Conservation (phyloP, 1,140 invertebrate genomes). For the Mylabris phalerata region DNA sequence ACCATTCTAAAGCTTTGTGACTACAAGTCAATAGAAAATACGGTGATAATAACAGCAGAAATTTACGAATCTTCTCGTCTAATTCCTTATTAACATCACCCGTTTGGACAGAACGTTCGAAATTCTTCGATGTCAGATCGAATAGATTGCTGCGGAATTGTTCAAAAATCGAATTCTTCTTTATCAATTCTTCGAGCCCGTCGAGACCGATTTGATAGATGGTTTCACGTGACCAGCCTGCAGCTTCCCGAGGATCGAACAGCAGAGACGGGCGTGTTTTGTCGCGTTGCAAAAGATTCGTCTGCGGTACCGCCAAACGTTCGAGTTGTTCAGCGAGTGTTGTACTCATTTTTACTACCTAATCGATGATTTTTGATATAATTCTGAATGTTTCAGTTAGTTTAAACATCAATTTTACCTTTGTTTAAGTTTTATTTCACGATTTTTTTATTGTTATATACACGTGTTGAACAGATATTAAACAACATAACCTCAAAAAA, state of each 20-base stretch:
- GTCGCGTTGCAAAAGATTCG: constrained; percentile 57
- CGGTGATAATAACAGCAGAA: constrained; percentile 74
- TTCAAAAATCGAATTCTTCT: constrained; percentile 61
- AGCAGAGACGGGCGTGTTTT: constrained; percentile 73
- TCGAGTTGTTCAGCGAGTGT: constrained; percentile 79
- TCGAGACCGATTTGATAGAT: constrained; percentile 78
- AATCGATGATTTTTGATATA: neutral
- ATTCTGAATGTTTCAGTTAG: neutral
- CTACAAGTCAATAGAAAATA: constrained; percentile 78
- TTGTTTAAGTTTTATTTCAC: too few species aligned
- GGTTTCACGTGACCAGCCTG: constrained; percentile 70
- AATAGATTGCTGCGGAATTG: constrained; percentile 74
- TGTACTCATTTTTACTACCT: constrained; percentile 48
- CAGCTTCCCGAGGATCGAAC: constrained; percentile 84
- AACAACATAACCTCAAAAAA: too few species aligned
- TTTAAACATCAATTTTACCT: too few species aligned
- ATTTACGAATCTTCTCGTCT: constrained; percentile 69
- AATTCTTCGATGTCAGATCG: constrained; percentile 58
- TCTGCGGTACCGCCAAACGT: constrained; percentile 71
- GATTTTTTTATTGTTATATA: too few species aligned
- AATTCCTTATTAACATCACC: constrained; percentile 69
- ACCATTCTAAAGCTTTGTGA: constrained; percentile 89
- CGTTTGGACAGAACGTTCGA: constrained; percentile 74
- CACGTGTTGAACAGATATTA: too few species aligned
- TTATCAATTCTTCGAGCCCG: constrained; percentile 75